Percentiles rank a stretch among this genome's conserved stretches.
Conservation (phyloP, 2,888 invertebrate species). For the Tridacna gigas region DNA sequence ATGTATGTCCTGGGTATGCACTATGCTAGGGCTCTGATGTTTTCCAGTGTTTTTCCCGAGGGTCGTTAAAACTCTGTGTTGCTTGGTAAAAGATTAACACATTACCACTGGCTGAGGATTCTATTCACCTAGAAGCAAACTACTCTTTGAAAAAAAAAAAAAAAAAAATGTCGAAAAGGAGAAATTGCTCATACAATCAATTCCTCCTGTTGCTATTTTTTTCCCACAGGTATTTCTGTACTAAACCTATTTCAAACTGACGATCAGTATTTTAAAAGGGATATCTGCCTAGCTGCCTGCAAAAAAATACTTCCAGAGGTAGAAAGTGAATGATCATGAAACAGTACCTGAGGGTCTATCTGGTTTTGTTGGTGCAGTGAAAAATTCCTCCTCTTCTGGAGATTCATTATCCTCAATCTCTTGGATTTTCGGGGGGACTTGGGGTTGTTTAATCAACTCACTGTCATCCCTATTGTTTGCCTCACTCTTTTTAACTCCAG, state of each 20-base stretch:
- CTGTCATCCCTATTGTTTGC: background rate
- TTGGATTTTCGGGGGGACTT: slow-evolving; percentile 37
- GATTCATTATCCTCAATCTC: slow-evolving; percentile 27
- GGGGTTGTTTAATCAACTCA: background rate
- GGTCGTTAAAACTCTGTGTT: too few relatives aligned
- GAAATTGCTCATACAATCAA: background rate
- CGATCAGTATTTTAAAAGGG: too few relatives aligned
- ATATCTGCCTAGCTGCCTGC: too few relatives aligned
- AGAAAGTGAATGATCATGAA: background rate
- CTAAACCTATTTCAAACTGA: too few relatives aligned
- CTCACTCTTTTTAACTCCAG: background rate
- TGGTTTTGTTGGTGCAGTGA: slow-evolving; percentile 50
- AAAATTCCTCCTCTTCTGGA: slow-evolving; percentile 46
- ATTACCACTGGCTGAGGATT: too few relatives aligned
- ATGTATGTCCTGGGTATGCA: too few relatives aligned
- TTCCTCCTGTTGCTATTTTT: background rate
- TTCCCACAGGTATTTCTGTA: background rate
- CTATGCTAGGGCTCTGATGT: too few relatives aligned
- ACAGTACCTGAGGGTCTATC: slow-evolving; percentile 56
- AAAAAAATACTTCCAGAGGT: too few relatives aligned
- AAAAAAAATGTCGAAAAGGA: background rate
- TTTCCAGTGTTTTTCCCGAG: too few relatives aligned
- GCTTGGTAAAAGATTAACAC: too few relatives aligned
- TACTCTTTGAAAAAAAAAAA: too few relatives aligned
- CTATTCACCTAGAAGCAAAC: too few relatives aligned